Evolutionary conservation across 2,888 invertebrate genomes (phyloP).

Genomic region (Agonopterix subpropinquella): DNA sequence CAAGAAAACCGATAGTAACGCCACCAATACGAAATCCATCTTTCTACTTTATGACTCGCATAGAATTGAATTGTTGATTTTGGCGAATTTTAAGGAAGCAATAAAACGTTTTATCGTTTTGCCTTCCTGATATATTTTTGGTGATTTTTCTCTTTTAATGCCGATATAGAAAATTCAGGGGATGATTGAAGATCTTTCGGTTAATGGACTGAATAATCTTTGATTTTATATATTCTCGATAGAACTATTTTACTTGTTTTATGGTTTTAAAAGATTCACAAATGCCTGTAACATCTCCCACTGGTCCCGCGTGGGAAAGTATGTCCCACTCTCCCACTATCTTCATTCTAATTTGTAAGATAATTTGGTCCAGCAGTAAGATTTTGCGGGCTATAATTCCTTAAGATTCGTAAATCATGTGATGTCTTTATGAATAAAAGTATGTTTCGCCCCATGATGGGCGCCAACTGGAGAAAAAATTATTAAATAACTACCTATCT

Average conservation of each 20-base stretch:
- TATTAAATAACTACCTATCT: no score
- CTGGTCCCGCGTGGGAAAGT: no score
- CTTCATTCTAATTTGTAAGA: no score
- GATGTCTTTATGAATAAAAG: no score
- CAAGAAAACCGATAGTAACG: not conserved
- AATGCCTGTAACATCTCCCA: no score
- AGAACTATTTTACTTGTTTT: not conserved
- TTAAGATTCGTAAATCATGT: no score
- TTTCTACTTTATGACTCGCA: slow-evolving; percentile 51
- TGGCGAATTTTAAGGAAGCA: slow-evolving; percentile 53
- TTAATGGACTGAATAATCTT: slow-evolving; percentile 15
- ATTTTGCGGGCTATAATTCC: no score
- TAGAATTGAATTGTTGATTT: slow-evolving; percentile 62
- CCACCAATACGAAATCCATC: slow-evolving; percentile 40
- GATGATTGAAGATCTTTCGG: slow-evolving; percentile 6
- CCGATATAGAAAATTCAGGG: slow-evolving; percentile 17
- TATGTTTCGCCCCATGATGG: no score
- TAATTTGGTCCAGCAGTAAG: no score
- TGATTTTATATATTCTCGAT: slow-evolving; percentile 2
- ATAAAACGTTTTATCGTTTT: slow-evolving; percentile 50
- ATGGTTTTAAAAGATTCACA: no score
- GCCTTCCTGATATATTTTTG: slow-evolving; percentile 17
- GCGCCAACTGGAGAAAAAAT: no score
- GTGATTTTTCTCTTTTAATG: slow-evolving; percentile 19
- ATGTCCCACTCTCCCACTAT: no score